Base-by-base conservation (phyloP, 2,113 vertebrate species). In the Salvator merianae region DNA sequence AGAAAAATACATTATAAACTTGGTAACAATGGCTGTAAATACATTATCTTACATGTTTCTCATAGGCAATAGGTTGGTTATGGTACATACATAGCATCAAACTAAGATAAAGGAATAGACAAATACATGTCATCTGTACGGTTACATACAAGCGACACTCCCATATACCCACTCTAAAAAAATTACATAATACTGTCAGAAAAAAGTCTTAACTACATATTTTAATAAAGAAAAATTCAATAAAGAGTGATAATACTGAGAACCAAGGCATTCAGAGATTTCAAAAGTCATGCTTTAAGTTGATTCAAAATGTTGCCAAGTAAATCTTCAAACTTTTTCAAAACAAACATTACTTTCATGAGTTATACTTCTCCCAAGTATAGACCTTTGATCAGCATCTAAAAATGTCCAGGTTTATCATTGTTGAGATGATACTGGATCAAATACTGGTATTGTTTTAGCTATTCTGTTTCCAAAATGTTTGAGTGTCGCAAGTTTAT, bases 1-100 rank as follows among this genome's bases (percentile, higher is more conserved):
- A 99, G 97, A 99, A 99, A 99, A 99, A 99, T 98, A 99, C 98
- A 99, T 98, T 98, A 98, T 98, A 97, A 98, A 98, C 96, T 97
- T 98, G 55, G 98, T 98, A 99, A 99, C 98, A 98, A 97, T 97
- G 97, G 98, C 98, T 98, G 97, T 97, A 97, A 97, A 98, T 97
- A 98, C 94, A 96, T 97, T 97, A 97, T 97, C 95, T 97, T 97
- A 97, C 96, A 97, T 96, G 95, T 97, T 96, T 94, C 95, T 96
- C 96, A 96, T 96, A 98, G 98, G 97, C 97, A 97, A 97, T 97
- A 96, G 95, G 95, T 97, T 97, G 97, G 96, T 96, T 97, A 95
- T 97, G 95, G 94, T 96, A 97, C 96, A 97, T 96, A 98, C 94
- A 97, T 63, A 96, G 95, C 95, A 96, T 96, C 95, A 95, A 95